phyloP scores from a whole-genome alignment of 92 coral and sea anemone species.

The Epizoanthus stellaris region DNA sequence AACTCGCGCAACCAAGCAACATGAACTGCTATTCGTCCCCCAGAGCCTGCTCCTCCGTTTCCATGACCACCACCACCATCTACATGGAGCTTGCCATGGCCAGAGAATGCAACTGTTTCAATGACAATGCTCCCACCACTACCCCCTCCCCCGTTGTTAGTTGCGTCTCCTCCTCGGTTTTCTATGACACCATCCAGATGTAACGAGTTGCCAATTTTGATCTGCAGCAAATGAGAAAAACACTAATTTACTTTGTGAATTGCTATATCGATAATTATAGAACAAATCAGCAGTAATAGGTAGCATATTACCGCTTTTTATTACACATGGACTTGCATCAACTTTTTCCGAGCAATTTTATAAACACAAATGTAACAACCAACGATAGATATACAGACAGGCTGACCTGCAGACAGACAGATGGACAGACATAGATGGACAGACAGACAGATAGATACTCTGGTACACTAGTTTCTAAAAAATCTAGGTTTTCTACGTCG shows the following conservation, averaged over 20 bases:
- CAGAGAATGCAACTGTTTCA: slow-evolving; percentile 62
- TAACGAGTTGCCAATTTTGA: slow-evolving; percentile 56
- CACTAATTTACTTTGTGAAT: neutral
- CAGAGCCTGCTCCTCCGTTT: slow-evolving; percentile 73
- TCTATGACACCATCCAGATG: slow-evolving; percentile 73
- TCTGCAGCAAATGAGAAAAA: slow-evolving; percentile 30
- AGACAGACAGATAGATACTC: no score
- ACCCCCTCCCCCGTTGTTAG: slow-evolving; percentile 64
- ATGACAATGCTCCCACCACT: slow-evolving; percentile 76
- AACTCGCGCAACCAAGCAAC: slow-evolving; percentile 74
- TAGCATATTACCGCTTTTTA: no score
- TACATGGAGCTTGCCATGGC: slow-evolving; percentile 68
- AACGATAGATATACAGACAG: no score
- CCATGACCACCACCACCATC: slow-evolving; percentile 70
- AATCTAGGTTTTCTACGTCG: no score
- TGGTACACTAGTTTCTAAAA: no score
- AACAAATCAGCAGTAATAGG: neutral
- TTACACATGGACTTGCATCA: no score
- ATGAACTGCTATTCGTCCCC: slow-evolving; percentile 74
- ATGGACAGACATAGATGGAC: no score
- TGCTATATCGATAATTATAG: neutral
- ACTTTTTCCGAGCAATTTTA: no score
- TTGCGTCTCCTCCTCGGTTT: slow-evolving; percentile 60
- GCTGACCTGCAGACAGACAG: no score
- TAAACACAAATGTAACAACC: no score